Evolutionary conservation across 2,888 invertebrate species (phyloP).

Genomic region (Mesoligia furuncula): DNA sequence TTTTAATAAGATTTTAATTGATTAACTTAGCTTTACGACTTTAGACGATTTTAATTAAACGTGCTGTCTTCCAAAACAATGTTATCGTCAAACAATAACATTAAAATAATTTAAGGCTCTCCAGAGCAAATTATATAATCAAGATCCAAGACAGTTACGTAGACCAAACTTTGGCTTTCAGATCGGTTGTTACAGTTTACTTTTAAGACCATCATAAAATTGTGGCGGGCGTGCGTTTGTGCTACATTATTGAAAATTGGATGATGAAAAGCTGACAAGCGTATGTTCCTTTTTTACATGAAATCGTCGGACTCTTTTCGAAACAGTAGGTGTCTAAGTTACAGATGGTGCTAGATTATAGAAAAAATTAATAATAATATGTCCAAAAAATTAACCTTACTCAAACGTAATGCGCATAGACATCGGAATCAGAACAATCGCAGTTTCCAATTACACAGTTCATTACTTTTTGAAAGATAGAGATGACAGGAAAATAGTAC

Average conservation of each 20-base stretch:
- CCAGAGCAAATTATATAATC: constrained; percentile 58
- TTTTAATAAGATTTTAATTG: constrained; percentile 15
- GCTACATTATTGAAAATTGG: constrained; percentile 47
- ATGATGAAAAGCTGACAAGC: constrained; percentile 16
- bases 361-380: neutral
- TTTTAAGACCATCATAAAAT: constrained; percentile 54
- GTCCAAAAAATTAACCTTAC: neutral
- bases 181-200: constrained; percentile 48
- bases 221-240: constrained; percentile 34
- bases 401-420: constrained; percentile 68
- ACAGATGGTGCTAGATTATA: neutral
- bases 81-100: constrained; percentile 41
- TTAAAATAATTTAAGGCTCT: constrained; percentile 46
- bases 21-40: constrained; percentile 13
- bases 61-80: constrained; percentile 47
- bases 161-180: constrained; percentile 38
- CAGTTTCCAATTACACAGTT: constrained; percentile 86
- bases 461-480: constrained; percentile 85
- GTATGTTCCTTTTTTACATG: neutral
- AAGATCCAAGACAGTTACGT: constrained; percentile 50
- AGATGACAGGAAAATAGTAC: constrained; percentile 80
- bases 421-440: constrained; percentile 78
- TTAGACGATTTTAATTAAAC: constrained; percentile 31
- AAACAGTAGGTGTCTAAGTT: neutral
- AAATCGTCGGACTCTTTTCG: constrained; percentile 5